phyloP scores from a whole-genome alignment of 2,113 vertebrate genomes.

The Tetrao urogallus region DNA sequence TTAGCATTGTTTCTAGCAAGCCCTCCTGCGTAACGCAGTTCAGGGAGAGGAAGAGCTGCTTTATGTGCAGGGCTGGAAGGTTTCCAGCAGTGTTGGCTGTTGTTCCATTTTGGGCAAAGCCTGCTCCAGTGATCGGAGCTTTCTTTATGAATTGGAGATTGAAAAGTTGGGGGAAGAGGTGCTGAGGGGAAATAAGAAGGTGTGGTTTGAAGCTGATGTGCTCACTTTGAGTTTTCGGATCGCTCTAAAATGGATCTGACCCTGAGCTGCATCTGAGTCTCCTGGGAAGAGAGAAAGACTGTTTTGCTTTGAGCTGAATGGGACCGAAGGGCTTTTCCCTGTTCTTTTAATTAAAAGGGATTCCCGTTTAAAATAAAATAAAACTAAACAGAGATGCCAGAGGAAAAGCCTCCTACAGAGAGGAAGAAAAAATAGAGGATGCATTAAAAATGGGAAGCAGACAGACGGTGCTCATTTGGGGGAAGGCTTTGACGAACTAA shows the following conservation, averaged over 20 bases:
- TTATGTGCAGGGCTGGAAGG: background rate
- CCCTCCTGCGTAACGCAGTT: fast-evolving
- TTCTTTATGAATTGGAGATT: background rate
- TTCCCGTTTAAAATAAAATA: conserved; percentile 19
- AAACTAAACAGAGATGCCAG: background rate
- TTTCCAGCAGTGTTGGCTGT: background rate
- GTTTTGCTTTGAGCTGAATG: conserved; percentile 44
- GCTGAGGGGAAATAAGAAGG: background rate
- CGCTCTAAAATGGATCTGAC: background rate
- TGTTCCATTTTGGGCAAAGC: background rate
- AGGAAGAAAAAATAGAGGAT: background rate
- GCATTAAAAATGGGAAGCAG: background rate
- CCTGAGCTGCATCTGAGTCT: conserved; percentile 25
- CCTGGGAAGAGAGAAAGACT: background rate
- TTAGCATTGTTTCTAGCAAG: background rate
- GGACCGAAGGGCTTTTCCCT: conserved; percentile 31
- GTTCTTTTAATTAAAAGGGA: conserved; percentile 53
- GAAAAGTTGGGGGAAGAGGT: background rate
- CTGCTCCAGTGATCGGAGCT: fast-evolving
- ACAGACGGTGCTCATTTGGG: background rate
- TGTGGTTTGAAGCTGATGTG: background rate
- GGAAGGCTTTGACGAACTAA: background rate
- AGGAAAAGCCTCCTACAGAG: background rate
- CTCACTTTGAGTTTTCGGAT: background rate
- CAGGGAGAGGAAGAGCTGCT: background rate